Conservation (phyloP, 2,888 invertebrate species). For the Anodontia alba region DNA sequence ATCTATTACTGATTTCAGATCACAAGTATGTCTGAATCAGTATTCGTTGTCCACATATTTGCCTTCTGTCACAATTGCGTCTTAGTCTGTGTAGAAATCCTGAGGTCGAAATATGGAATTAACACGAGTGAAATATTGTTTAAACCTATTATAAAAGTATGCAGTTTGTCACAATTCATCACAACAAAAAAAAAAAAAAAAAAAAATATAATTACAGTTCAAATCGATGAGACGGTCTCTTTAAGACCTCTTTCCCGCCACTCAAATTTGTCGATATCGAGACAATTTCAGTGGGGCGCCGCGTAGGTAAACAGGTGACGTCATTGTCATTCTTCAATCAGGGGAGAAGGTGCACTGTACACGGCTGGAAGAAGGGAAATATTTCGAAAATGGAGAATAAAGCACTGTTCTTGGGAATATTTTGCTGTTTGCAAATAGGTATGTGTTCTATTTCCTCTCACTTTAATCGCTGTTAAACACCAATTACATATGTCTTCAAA, state of each 20-base stretch:
- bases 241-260: neutral
- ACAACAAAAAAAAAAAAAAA: no score
- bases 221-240: no score
- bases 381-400: constrained; percentile 30
- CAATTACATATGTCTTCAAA: neutral
- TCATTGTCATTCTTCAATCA: neutral
- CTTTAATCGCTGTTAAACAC: neutral
- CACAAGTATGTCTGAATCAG: no score
- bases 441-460: constrained; percentile 7
- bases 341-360: constrained; percentile 3
- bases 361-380: constrained; percentile 12
- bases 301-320: constrained; percentile 14
- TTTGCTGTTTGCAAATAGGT: constrained; percentile 25
- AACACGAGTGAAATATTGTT: no score
- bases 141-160: no score
- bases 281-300: neutral
- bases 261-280: neutral
- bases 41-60: no score
- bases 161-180: no score
- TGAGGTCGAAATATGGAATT: no score
- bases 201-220: no score
- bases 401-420: constrained; percentile 15
- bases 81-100: no score
- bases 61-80: no score
- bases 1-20: no score